Conservation (phyloP, 2,797 vertebrate species). For the Lycodopsis pacificus region DNA sequence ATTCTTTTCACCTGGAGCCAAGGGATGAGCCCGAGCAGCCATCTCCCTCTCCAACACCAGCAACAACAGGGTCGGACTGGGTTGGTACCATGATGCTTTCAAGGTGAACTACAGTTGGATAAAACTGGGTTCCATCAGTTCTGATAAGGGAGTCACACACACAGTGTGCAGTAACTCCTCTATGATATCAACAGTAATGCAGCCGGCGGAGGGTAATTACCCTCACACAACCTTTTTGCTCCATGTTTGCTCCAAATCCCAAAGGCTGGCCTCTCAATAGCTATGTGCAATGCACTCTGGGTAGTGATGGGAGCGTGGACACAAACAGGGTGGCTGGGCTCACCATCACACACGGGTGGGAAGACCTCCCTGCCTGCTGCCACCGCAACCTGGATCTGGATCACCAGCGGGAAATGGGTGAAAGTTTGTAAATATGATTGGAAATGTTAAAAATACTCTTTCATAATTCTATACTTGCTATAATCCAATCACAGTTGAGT, state of each 20-base stretch:
- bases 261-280: background rate
- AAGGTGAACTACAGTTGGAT: background rate
- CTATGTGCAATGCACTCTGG: background rate
- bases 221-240: background rate
- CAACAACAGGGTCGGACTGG: background rate
- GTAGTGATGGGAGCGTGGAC: too few species aligned
- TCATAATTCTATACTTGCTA: too few species aligned
- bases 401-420: too few species aligned
- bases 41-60: slow-evolving; percentile 11
- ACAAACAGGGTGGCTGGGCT: background rate
- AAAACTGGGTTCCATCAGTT: background rate
- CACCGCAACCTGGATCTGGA: too few species aligned
- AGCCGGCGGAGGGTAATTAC: background rate
- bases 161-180: background rate
- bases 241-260: background rate
- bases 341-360: too few species aligned
- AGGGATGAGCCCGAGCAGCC: slow-evolving; percentile 34
- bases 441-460: too few species aligned
- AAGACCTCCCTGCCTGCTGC: too few species aligned
- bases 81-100: background rate
- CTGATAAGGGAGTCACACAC: background rate
- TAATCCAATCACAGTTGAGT: too few species aligned
- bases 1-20: slow-evolving; percentile 75
- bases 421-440: too few species aligned
- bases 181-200: background rate